Percentiles rank a stretch among this genome's conserved stretches.
phyloP scores from a whole-genome alignment of 2,888 invertebrate genomes.

The Cordilura impudica region DNA sequence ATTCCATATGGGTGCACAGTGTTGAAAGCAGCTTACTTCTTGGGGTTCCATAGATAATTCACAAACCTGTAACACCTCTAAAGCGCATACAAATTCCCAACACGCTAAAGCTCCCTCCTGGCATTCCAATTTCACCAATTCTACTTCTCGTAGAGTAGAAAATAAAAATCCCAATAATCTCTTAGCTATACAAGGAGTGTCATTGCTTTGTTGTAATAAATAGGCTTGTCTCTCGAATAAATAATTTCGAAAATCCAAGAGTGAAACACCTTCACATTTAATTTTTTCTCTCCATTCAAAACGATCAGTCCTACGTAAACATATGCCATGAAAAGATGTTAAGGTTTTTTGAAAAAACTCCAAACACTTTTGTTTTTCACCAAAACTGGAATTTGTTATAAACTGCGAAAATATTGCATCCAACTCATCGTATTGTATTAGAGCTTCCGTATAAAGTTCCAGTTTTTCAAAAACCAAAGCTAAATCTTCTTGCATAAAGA shows the following conservation, averaged over 20 bases:
- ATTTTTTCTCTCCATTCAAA: constrained; percentile 79
- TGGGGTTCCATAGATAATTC: constrained; percentile 83
- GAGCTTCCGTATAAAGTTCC: constrained; percentile 93
- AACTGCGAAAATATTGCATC: constrained; percentile 98
- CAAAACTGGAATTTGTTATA: constrained; percentile 93
- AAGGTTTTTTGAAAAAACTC: constrained; percentile 88
- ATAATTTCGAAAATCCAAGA: constrained; percentile 95
- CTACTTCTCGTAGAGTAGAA: constrained; percentile 91
- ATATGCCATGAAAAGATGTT: constrained; percentile 91
- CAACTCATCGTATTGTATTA: constrained; percentile 97
- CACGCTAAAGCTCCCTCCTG: constrained; percentile 92
- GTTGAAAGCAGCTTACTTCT: constrained; percentile 86
- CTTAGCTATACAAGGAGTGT: constrained; percentile 85
- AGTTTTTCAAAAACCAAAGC: constrained; percentile 97
- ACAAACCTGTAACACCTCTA: constrained; percentile 92
- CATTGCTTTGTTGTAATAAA: constrained; percentile 80
- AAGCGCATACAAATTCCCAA: constrained; percentile 94
- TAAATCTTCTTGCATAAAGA: constrained; percentile 95
- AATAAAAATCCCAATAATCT: constrained; percentile 93
- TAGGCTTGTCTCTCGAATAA: constrained; percentile 95
- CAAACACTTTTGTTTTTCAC: constrained; percentile 92
- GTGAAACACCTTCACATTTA: constrained; percentile 80
- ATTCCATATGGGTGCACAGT: constrained; percentile 92
- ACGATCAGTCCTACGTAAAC: constrained; percentile 80
- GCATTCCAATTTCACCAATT: constrained; percentile 87